phyloP scores from a whole-genome alignment of 2,888 invertebrate species.

The Synanthedon tipuliformis region DNA sequence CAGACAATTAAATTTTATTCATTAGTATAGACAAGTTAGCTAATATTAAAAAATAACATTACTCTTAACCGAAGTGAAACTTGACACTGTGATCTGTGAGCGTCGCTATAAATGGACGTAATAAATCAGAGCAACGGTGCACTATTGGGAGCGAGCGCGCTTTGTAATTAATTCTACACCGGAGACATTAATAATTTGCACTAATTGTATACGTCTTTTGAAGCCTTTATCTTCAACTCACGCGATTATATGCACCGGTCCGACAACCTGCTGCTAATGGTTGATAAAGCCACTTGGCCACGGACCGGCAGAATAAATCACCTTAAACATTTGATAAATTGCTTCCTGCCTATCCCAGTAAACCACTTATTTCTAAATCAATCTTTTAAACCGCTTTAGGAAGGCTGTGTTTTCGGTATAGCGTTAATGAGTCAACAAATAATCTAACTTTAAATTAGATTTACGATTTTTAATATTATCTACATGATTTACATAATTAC shows the following conservation, averaged over 20 bases:
- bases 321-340: slow-evolving; percentile 42
- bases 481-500: too few relatives aligned
- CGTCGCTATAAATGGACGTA: slow-evolving; percentile 16
- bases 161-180: slow-evolving; percentile 36
- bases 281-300: slow-evolving; percentile 46
- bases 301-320: slow-evolving; percentile 42
- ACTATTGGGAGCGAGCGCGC: slow-evolving; percentile 23
- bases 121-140: slow-evolving; percentile 29
- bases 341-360: slow-evolving; percentile 14
- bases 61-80: neutral
- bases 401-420: neutral
- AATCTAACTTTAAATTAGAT: too few relatives aligned
- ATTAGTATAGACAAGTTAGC: too few relatives aligned
- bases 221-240: slow-evolving; percentile 28
- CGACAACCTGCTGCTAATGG: slow-evolving; percentile 26
- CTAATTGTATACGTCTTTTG: slow-evolving; percentile 32
- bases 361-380: slow-evolving; percentile 10
- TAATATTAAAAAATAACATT: too few relatives aligned
- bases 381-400: slow-evolving; percentile 14
- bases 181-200: slow-evolving; percentile 35
- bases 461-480: too few relatives aligned
- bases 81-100: slow-evolving; percentile 10
- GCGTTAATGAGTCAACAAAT: too few relatives aligned
- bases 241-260: slow-evolving; percentile 21
- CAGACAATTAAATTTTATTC: too few relatives aligned